Evolutionary conservation across 1,140 invertebrate species (phyloP), one percentile per base, ranked within the genome.

Genomic region (Tetramorium simillimum): DNA sequence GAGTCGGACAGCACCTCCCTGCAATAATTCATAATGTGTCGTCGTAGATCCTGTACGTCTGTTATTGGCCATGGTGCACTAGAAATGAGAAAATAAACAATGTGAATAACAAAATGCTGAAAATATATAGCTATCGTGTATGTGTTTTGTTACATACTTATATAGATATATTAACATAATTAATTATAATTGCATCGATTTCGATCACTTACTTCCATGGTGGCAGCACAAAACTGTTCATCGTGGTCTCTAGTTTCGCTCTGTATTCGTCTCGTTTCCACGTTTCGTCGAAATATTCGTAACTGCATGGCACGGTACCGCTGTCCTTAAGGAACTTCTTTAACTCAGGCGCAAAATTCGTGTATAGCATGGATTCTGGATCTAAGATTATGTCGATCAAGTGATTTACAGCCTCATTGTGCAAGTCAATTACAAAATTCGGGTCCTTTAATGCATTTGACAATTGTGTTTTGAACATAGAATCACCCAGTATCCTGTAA

Each of bases 401-500:
- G 87, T 96, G 96, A 69, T 95, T 94, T 4, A 97, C 95, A 51
- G 96, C 96, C 88, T 96, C 95, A 91, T 97, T 97, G 87, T 97
- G 97, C 49, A 97, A 93, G 46, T 95, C 92, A 24, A 96, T 96
- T 4, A 97, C 95, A 86, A 96, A 96, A 84, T 96, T 95, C 0
- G 97, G 96, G 87, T 96, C 95, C 37, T 95, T 94, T 37, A 96
- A 93, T 49, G 96, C 94, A 51, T 89, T 86, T 33, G 92, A 90
- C 24, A 97, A 94, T 72, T 92, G 93, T 14, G 81, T 91, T 93
- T 96, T 97, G 91, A 90, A 95, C 87, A 91, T 94, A 16, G 94
- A 92, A 81, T 95, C 95, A 49, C 94, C 94, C 84, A 96, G 95
- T 63, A 97, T 95, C 87, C 95, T 95, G 86, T 33, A 86, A 63